A percentile compares a stretch with the other conserved stretches of the same genome.
These are phyloP conservation scores for Enteromius trimaculatus DNA, from an alignment of 2,797 vertebrate genomes.

Conservation along the genomic window DNA sequence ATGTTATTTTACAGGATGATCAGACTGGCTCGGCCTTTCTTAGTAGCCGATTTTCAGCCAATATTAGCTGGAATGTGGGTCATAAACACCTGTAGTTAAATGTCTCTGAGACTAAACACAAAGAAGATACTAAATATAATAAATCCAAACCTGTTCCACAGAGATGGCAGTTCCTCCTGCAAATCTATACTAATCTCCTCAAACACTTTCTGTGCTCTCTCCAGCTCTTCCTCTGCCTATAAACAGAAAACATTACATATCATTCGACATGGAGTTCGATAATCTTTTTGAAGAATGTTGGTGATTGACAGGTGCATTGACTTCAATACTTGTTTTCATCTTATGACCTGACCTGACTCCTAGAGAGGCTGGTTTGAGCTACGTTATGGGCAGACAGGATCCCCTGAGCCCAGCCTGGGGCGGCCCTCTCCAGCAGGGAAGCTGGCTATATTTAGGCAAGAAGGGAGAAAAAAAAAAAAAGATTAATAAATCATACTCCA, in stretches of 20 bases:
- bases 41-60: neutral
- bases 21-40: neutral
- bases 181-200: conserved; percentile 97
- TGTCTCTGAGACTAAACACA: conserved; percentile 7
- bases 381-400: conserved; percentile 98
- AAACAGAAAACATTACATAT: conserved; percentile 1
- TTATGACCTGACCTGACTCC: conserved; percentile 81
- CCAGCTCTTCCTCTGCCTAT: conserved; percentile 95
- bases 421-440: conserved; percentile 96
- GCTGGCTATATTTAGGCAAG: conserved; percentile 79
- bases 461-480: conserved; percentile 34
- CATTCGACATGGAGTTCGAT: neutral
- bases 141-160: conserved; percentile 92
- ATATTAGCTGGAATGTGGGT: neutral
- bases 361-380: conserved; percentile 98
- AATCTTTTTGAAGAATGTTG: neutral
- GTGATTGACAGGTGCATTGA: neutral
- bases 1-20: neutral
- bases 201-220: conserved; percentile 98
- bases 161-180: conserved; percentile 95
- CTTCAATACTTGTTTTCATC: neutral
- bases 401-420: conserved; percentile 98
- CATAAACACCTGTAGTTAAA: conserved; percentile 18
- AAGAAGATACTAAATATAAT: neutral
- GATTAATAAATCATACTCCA: conserved; percentile 18